Base-by-base conservation (phyloP, 2,888 invertebrate genomes). In the Hecatera dysodea region DNA sequence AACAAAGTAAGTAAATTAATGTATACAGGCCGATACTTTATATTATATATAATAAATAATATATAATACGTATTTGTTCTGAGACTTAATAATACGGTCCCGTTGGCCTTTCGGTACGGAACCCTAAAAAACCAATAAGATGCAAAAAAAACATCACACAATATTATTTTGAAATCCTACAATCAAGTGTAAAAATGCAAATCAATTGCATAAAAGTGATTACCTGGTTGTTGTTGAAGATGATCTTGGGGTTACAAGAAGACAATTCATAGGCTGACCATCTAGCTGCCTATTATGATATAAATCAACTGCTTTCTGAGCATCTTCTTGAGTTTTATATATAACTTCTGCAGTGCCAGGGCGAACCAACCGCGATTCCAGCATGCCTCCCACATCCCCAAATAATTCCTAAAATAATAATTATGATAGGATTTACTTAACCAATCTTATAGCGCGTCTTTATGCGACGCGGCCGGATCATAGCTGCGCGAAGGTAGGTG, bases 271-370 rank as follows among this genome's bases (percentile, higher is more conserved):
- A 7, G 98, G 98, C 89, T 98, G 98, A 1, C 99, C 99, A 95
- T 99, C 99, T 55, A 99, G 95, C 89, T 99, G 98, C 63, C 99
- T 96, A 92, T 99, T 99, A 91, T 99, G 99, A 94, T 99, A 99
- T 66, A 98, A 97, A 86, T 99, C 98, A 4, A 99, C 98, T 2
- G 99, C 99, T 91, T 97, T 97, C 86, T 98, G 97, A 42, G 99
- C 99, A 93, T 99, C 98, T 83, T 98, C 97, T 81, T 98, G 96
- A 56, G 97, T 97, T 88, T 98, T 97, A 91, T 98, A 99, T 82
- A 99, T 98, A 1, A 99, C 99, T 95, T 99, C 99, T 0, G 99
- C 99, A 3, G 98, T 98, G 1, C 99, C 99, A 0, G 98, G 97
- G 56, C 98, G 97, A 19, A 98, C 98, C 84, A 99, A 96, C 84